These are phyloP conservation scores for Sapayoa aenigma DNA, from an alignment of 2,113 vertebrate species.

Conservation along the genomic window DNA sequence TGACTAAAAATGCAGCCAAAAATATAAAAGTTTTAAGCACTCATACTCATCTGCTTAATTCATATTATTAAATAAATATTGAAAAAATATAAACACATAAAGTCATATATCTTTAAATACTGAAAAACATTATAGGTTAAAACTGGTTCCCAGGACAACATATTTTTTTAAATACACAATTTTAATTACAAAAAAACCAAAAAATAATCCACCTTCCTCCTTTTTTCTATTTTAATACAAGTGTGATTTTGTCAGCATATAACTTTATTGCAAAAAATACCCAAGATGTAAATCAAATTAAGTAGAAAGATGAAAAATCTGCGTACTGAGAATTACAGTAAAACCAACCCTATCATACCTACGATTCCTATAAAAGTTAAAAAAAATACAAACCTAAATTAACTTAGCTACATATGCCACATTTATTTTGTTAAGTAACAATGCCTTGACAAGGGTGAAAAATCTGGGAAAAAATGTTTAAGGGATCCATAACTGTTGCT, in stretches of 20 bases:
- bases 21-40: not conserved
- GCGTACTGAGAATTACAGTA: not conserved
- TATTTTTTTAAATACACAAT: not conserved
- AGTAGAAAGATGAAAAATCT: not conserved
- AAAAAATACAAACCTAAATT: not conserved
- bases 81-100: not conserved
- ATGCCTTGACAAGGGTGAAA: fast-evolving
- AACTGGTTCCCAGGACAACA: not conserved
- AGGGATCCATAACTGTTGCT: not conserved
- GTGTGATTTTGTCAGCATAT: not conserved
- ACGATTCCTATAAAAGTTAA: not conserved
- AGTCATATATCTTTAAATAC: not conserved
- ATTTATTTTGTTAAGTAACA: not conserved
- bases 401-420: not conserved
- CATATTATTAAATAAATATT: not conserved
- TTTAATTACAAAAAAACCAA: not conserved
- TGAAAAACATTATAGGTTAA: not conserved
- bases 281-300: not conserved
- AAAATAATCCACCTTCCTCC: not conserved
- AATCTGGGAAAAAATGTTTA: not conserved
- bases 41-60: not conserved
- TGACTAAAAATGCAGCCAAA: not conserved
- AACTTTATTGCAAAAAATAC: not conserved
- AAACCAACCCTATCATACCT: fast-evolving
- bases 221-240: not conserved